Base-by-base conservation (phyloP, 2,888 invertebrate genomes). In the Megaustenia siamemsis region DNA sequence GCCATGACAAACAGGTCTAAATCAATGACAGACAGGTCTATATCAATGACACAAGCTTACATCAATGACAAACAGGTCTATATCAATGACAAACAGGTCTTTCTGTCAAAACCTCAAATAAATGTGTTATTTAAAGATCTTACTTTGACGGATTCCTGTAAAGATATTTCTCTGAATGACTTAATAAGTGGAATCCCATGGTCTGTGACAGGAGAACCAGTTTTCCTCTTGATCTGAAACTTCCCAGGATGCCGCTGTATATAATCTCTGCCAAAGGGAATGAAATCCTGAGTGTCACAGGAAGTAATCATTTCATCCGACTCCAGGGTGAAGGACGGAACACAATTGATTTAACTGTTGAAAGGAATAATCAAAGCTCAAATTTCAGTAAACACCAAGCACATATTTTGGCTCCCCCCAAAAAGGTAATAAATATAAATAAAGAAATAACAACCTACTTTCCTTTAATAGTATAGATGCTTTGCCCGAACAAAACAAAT, bases 281-380 rank as follows among this genome's bases (percentile, higher is more conserved):
- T 90, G 88, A 92, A 92, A 83, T 92, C 92, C 92, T 92, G 92
- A 91, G 92, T 92, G 85, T 91, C 91, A 90, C 90, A 90, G 89
- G 92, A 90, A 86, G 91, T 90, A 88, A 92, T 92, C 92, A 92
- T 92, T 87, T 92, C 92, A 86, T 92, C 92, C 84, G 91, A 88
- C 89, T 91, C 92, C 92, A 92, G 92, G 84, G 88, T 92, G 91
- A 86, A 45, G 56, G 75, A 80, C 35, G 45, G 40, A 32, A 6
- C 43, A 45, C 78, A 56, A 66, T n/a, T 28, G 28, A 32, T 45
- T 73, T n/a, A 45, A 43, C 73, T 28, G 73, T 38, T 18, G 28
- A 45, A n/a, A 43, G 40, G 21, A 69, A 69, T 69, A 24, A 32
- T 1, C 6, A 60, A 60, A 5, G 6, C 3, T 3, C 24, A 53